Evolutionary conservation across 1,140 invertebrate species (phyloP), one percentile per base, ranked within the genome.

Genomic region (Pemphigus obesinymphae): DNA sequence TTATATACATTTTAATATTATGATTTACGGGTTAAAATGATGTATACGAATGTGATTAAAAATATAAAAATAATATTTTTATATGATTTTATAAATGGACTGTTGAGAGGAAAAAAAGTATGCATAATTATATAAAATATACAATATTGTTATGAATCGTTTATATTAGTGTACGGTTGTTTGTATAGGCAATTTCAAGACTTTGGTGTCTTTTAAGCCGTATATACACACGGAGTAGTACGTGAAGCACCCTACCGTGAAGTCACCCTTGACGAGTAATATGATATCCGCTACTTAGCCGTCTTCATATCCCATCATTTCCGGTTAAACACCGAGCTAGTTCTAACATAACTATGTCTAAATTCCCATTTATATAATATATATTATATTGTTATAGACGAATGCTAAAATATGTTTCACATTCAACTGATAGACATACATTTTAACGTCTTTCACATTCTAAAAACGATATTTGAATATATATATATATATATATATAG

Each of bases 111-210:
- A n/a, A n/a, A n/a, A n/a, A n/a, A n/a, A n/a, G n/a, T n/a, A n/a
- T n/a, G n/a, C n/a, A n/a, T n/a, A n/a, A n/a, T n/a, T n/a, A n/a
- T n/a, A n/a, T n/a, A n/a, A n/a, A n/a, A n/a, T n/a, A n/a, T n/a
- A n/a, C n/a, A n/a, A n/a, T 61, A 61, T 61, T 61, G 29, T 61
- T 29, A 26, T 1, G 53, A 61, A 31, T 61, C 26, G 58, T 29
- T 61, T 15, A 37, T n/a, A 8, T 66, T 66, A 66, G 3, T 37
- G 31, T 66, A n/a, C n/a, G n/a, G n/a, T n/a, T n/a, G n/a, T n/a
- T n/a, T 10, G 29, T 73, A 73, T 73, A 73, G 70, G 70, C 70
- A 73, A 73, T 26, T 4, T 31, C 43, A 23, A 20, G 70, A n/a
- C 70, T 31, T 31, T 20, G 0, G 3, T 48, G 70, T 20, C 0